Conservation (phyloP, 2,888 invertebrate genomes). For the Orthosia cruda region DNA sequence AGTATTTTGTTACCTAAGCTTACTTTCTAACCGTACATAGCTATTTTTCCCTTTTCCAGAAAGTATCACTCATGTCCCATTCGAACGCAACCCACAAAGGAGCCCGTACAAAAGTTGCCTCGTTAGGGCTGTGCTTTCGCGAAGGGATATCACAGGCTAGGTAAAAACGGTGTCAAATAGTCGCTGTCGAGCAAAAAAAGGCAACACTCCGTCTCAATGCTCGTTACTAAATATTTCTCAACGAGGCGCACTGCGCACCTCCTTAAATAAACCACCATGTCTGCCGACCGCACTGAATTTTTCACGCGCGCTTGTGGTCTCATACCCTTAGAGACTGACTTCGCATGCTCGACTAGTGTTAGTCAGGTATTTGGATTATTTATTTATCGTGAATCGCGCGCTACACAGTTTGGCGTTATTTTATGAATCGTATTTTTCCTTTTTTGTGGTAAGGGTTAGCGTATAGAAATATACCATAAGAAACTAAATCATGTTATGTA, state of each 20-base stretch:
- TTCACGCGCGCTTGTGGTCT: conserved; percentile 80
- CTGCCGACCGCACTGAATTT: conserved; percentile 84
- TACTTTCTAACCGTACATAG: conserved; percentile 10
- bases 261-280: conserved; percentile 89
- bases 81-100: conserved; percentile 37
- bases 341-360: conserved; percentile 35
- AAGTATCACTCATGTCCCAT: conserved; percentile 14
- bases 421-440: background rate
- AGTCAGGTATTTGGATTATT: conserved; percentile 59
- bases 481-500: background rate
- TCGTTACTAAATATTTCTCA: conserved; percentile 87
- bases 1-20: conserved; percentile 9
- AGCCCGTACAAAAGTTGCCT: conserved; percentile 30
- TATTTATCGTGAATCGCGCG: conserved; percentile 53
- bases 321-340: conserved; percentile 74
- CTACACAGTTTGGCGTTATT: conserved; percentile 51
- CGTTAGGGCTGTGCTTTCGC: conserved; percentile 43
- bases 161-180: conserved; percentile 70
- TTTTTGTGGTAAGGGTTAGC: too few relatives aligned
- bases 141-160: conserved; percentile 38
- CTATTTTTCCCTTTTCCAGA: conserved; percentile 5
- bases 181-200: conserved; percentile 69
- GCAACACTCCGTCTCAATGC: conserved; percentile 81
- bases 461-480: background rate
- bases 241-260: conserved; percentile 85